phyloP scores from a whole-genome alignment of 2,888 invertebrate species.

The Carpatolechia fugitivella region DNA sequence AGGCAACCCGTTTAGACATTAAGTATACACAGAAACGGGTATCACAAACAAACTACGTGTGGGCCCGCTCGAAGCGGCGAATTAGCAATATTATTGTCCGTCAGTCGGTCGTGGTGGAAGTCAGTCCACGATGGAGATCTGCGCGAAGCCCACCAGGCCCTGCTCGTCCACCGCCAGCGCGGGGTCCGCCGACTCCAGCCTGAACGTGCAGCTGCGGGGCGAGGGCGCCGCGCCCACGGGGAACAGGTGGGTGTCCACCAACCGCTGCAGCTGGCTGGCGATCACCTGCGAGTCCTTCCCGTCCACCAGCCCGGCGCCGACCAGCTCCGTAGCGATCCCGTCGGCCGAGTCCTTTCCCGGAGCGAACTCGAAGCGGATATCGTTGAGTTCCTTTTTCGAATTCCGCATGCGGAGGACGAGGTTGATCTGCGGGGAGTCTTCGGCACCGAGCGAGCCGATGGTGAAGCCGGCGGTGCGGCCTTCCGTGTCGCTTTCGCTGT shows the following conservation, averaged over 20 bases:
- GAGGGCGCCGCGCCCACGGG: constrained; percentile 59
- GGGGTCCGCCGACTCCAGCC: constrained; percentile 81
- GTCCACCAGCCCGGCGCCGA: constrained; percentile 97
- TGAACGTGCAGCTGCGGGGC: constrained; percentile 91
- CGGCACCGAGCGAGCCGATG: constrained; percentile 52
- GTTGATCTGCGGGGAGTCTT: constrained; percentile 83
- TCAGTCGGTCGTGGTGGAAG: constrained; percentile 18
- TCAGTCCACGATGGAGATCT: constrained; percentile 95
- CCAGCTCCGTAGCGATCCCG: constrained; percentile 97
- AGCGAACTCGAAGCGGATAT: constrained; percentile 98
- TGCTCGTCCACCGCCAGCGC: constrained; percentile 94
- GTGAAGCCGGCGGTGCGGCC: constrained; percentile 48
- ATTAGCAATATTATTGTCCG: constrained; percentile 30
- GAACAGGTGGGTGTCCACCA: constrained; percentile 83
- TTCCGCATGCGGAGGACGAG: constrained; percentile 95
- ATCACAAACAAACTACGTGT: neutral
- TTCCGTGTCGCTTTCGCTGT: constrained; percentile 58
- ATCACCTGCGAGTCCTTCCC: constrained; percentile 94
- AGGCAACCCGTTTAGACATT: neutral
- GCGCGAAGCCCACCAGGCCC: constrained; percentile 97
- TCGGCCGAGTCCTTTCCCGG: constrained; percentile 95
- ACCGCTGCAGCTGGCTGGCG: constrained; percentile 93
- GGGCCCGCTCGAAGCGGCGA: constrained; percentile 8
- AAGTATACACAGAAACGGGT: constrained; percentile 4
- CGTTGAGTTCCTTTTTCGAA: constrained; percentile 94